These are phyloP conservation scores for Sceloporus tristichus DNA, from an alignment of 2,113 vertebrate genomes.

Conservation along the genomic window DNA sequence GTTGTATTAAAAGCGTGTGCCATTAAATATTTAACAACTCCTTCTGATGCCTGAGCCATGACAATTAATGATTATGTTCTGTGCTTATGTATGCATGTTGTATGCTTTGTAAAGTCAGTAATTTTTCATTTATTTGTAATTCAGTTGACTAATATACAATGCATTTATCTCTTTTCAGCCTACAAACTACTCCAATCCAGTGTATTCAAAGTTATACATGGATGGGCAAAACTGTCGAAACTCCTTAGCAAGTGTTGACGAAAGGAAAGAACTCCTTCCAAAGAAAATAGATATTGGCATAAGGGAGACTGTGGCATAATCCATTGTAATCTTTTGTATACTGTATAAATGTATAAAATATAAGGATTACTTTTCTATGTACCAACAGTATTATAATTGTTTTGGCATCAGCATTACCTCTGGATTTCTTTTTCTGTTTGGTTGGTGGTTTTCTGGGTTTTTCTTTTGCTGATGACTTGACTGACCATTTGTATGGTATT, in stretches of 20 bases:
- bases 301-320: conserved; percentile 99
- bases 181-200: conserved; percentile 98
- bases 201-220: conserved; percentile 97
- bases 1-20: conserved; percentile 67
- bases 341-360: conserved; percentile 97
- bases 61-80: conserved; percentile 51
- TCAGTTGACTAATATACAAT: not conserved
- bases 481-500: conserved; percentile 89
- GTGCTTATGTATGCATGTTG: conserved; percentile 39
- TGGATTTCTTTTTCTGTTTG: conserved; percentile 78
- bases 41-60: conserved; percentile 55
- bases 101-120: conserved; percentile 55
- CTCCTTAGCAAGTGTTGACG: conserved; percentile 95
- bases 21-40: conserved; percentile 62
- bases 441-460: conserved; percentile 81
- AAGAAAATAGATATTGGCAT: conserved; percentile 99
- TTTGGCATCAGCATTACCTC: conserved; percentile 93
- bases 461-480: conserved; percentile 89
- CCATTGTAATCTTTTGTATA: conserved; percentile 93
- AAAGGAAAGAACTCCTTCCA: conserved; percentile 99
- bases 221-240: conserved; percentile 97
- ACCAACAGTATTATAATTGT: conserved; percentile 90
- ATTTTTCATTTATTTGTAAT: conserved; percentile 8
- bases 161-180: conserved; percentile 80
- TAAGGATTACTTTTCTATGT: conserved; percentile 96